phyloP scores from a whole-genome alignment of 2,888 invertebrate genomes.

The Amblyjoppa proteus region DNA sequence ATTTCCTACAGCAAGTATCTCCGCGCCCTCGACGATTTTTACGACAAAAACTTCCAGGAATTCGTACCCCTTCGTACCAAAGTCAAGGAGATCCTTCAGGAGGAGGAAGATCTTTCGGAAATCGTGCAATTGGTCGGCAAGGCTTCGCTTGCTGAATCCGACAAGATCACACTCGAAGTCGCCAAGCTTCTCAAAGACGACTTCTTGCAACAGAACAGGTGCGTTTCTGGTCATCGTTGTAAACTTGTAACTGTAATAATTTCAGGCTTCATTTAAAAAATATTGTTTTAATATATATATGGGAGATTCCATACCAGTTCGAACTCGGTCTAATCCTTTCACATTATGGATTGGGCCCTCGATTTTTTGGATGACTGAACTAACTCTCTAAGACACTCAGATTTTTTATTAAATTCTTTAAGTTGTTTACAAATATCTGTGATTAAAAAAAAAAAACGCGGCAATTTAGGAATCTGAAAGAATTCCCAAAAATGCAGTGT shows the following conservation, averaged over 20 bases:
- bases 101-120: conserved; percentile 99
- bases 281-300: not conserved
- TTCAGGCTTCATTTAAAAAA: not conserved
- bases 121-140: conserved; percentile 99
- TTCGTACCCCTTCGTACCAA: conserved; percentile 99
- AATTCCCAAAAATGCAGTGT: too few relatives aligned
- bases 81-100: conserved; percentile 97
- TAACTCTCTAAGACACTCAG: too few relatives aligned
- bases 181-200: conserved; percentile 99
- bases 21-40: conserved; percentile 99
- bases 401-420: too few relatives aligned
- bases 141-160: conserved; percentile 98
- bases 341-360: too few relatives aligned
- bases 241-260: not conserved
- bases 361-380: too few relatives aligned
- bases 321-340: too few relatives aligned
- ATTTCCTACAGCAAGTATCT: conserved; percentile 99
- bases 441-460: too few relatives aligned
- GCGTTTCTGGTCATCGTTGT: conserved; percentile 45
- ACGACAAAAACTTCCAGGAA: conserved; percentile 98
- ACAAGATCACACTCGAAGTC: conserved; percentile 99
- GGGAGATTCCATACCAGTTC: too few relatives aligned
- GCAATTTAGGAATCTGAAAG: too few relatives aligned
- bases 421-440: too few relatives aligned
- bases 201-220: conserved; percentile 99